phyloP scores from a whole-genome alignment of 2,888 invertebrate genomes.

The Metopia argyrocephala region DNA sequence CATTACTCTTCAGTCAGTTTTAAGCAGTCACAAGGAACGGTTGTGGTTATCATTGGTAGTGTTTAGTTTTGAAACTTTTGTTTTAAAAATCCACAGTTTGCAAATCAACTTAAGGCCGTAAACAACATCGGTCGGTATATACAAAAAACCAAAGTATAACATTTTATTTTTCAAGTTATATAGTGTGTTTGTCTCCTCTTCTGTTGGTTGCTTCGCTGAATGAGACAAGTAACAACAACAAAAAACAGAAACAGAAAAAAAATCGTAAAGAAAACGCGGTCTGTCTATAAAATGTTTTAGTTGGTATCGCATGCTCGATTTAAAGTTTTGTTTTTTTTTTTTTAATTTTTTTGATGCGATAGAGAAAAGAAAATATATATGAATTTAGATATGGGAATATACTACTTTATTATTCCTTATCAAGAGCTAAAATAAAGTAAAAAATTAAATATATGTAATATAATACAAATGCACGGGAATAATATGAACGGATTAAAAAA shows the following conservation, averaged over 20 bases:
- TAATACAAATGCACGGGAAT: neutral
- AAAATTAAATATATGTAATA: too few species aligned
- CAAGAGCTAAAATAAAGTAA: too few species aligned
- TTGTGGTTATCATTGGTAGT: slow-evolving; percentile 69
- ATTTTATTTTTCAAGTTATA: slow-evolving; percentile 42
- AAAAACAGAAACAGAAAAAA: slow-evolving; percentile 34
- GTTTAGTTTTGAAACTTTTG: slow-evolving; percentile 37
- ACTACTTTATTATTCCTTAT: neutral
- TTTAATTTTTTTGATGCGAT: neutral
- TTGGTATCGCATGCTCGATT: slow-evolving; percentile 47
- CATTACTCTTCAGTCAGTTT: slow-evolving; percentile 77
- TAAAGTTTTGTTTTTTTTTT: slow-evolving; percentile 33
- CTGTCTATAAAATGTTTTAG: slow-evolving; percentile 39
- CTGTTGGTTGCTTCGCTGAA: slow-evolving; percentile 23
- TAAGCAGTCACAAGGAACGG: slow-evolving; percentile 75
- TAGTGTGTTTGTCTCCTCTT: slow-evolving; percentile 27
- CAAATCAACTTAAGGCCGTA: slow-evolving; percentile 46
- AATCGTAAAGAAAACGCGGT: slow-evolving; percentile 43
- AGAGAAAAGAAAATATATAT: neutral
- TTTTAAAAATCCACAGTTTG: slow-evolving; percentile 41
- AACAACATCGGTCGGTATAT: slow-evolving; percentile 68
- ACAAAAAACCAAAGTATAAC: slow-evolving; percentile 4
- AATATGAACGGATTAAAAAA: slow-evolving; percentile 11
- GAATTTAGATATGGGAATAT: neutral
- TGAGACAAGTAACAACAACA: too few species aligned